Evolutionary conservation across 2,797 vertebrate species (phyloP).

Genomic region (Limnodromus scolopaceus): DNA sequence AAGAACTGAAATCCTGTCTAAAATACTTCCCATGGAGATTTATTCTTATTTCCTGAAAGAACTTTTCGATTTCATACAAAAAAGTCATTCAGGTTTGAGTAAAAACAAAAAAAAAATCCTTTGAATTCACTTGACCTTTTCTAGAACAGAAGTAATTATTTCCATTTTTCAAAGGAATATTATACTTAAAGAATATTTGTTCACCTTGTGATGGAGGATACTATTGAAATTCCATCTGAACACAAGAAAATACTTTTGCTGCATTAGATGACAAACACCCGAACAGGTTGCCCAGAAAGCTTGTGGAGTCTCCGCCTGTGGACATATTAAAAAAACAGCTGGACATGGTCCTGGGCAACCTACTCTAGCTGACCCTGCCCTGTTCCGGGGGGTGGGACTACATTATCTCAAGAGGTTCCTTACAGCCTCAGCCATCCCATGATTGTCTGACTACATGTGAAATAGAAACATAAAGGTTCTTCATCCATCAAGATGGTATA

Average conservation of each 20-base stretch:
- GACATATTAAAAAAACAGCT: neutral
- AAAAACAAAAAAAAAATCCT: neutral
- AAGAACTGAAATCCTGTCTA: neutral
- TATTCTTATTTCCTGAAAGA: neutral
- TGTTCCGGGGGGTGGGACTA: neutral
- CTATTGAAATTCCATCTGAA: neutral
- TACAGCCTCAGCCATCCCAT: neutral
- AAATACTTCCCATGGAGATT: neutral
- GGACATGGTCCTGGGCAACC: rapidly evolving
- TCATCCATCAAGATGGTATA: neutral
- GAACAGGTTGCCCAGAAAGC: neutral
- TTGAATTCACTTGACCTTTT: neutral
- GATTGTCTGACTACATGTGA: neutral
- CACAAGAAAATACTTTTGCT: neutral
- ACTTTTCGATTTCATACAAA: neutral
- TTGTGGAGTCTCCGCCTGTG: neutral
- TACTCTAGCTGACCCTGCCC: neutral
- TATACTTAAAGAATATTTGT: neutral
- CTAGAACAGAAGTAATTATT: neutral
- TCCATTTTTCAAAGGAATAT: neutral
- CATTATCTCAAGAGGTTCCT: neutral
- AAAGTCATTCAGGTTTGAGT: neutral
- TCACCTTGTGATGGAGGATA: neutral
- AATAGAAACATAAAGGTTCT: neutral
- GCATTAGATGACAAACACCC: neutral